phyloP scores from a whole-genome alignment of 2,797 vertebrate genomes.

The Pseudopleuronectes americanus region DNA sequence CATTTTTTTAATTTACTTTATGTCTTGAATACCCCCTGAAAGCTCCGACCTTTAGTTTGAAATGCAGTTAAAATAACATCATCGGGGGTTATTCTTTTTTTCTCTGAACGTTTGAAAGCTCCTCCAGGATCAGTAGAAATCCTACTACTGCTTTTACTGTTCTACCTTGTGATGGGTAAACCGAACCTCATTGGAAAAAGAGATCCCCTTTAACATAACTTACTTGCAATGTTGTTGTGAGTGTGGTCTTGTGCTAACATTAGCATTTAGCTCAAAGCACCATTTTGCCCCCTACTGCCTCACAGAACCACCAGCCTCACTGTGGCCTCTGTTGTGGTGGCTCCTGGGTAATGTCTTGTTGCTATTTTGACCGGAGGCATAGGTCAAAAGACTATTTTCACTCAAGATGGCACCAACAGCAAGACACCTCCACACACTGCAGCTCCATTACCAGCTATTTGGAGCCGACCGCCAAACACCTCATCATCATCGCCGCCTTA shows the following conservation, averaged over 20 bases:
- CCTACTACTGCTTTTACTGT: too few species aligned
- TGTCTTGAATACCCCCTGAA: too few species aligned
- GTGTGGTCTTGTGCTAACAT: neutral
- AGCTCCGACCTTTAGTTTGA: too few species aligned
- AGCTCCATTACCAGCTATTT: slow-evolving; percentile 60
- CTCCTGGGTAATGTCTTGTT: neutral
- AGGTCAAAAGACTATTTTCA: slow-evolving; percentile 30
- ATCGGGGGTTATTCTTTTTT: too few species aligned
- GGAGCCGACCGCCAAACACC: slow-evolving; percentile 76
- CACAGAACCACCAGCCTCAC: neutral
- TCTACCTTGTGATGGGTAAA: too few species aligned
- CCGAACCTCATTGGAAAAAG: too few species aligned
- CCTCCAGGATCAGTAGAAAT: too few species aligned
- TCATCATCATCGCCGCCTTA: slow-evolving; percentile 75
- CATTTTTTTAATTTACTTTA: too few species aligned
- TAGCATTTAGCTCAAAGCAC: neutral
- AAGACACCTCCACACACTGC: slow-evolving; percentile 44
- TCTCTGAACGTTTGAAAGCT: too few species aligned
- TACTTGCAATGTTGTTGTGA: neutral
- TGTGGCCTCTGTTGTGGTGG: neutral
- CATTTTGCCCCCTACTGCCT: neutral
- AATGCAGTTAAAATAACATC: too few species aligned
- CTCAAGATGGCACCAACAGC: slow-evolving; percentile 27
- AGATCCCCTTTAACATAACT: neutral
- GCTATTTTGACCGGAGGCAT: slow-evolving; percentile 5